Evolutionary conservation across 2,888 invertebrate species (phyloP).

Genomic region (Phyto melanocephala): DNA sequence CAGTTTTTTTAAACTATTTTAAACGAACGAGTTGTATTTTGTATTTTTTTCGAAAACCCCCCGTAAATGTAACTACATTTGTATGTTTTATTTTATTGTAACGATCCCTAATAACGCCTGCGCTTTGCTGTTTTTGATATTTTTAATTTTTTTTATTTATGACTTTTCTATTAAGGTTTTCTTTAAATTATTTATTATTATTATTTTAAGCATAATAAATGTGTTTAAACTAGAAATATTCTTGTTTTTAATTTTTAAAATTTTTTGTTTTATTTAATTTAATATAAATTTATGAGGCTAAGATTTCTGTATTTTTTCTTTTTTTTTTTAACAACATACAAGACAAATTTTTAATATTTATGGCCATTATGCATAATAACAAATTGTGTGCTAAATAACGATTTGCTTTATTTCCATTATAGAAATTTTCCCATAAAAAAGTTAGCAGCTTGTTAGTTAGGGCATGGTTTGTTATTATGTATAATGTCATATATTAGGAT

Average conservation of each 20-base stretch:
- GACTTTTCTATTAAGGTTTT: constrained; percentile 45
- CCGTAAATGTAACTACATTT: constrained; percentile 2
- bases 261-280: constrained; percentile 42
- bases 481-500: no score
- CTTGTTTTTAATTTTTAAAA: background rate
- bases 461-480: no score
- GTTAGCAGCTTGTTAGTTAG: no score
- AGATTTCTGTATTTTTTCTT: constrained; percentile 34
- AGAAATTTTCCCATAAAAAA: no score
- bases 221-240: constrained; percentile 55
- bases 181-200: constrained; percentile 30
- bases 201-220: constrained; percentile 57
- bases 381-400: no score
- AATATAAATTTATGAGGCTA: constrained; percentile 61
- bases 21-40: no score
- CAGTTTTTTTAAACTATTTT: no score
- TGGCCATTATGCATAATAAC: no score
- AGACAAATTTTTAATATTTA: background rate
- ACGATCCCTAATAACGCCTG: constrained; percentile 54
- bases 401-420: no score
- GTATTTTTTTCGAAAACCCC: constrained; percentile 23
- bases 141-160: constrained; percentile 33
- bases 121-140: constrained; percentile 49
- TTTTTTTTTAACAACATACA: constrained; percentile 43
- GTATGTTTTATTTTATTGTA: constrained; percentile 18